phyloP scores from a whole-genome alignment of 2,113 vertebrate genomes.

The Picathartes gymnocephalus region DNA sequence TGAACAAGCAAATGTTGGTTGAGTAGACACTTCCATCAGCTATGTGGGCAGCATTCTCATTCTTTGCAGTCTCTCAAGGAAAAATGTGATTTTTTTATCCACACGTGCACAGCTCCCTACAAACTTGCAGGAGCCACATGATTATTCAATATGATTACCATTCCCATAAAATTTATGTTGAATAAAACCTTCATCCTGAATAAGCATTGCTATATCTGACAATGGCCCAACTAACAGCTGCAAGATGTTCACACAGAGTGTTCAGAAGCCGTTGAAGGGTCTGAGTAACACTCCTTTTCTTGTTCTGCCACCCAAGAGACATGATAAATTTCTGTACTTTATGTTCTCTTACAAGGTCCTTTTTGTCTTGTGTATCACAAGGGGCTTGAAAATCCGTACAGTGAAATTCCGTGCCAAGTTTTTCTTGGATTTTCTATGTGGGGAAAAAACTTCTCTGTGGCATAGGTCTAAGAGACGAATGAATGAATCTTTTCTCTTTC shows the following conservation, averaged over 20 bases:
- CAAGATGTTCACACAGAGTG: neutral
- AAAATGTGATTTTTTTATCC: neutral
- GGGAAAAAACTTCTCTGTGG: neutral
- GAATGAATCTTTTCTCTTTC: slow-evolving; percentile 35
- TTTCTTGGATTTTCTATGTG: slow-evolving; percentile 20
- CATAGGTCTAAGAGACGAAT: slow-evolving; percentile 10
- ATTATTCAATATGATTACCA: neutral
- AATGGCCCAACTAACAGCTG: neutral
- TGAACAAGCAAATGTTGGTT: neutral
- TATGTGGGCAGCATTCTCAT: neutral
- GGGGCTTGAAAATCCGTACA: neutral
- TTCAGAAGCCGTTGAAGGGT: neutral
- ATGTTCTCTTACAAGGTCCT: neutral
- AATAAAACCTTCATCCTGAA: neutral
- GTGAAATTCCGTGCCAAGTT: slow-evolving; percentile 29
- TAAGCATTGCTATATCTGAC: neutral
- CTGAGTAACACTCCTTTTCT: neutral
- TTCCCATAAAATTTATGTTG: neutral
- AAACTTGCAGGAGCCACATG: neutral
- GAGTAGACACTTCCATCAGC: neutral
- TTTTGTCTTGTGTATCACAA: neutral
- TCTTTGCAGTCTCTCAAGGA: neutral
- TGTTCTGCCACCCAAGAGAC: neutral
- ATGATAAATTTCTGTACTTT: neutral
- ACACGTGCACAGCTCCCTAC: neutral